A percentile compares a stretch with the other conserved stretches of the same genome.
Evolutionary conservation across 2,888 invertebrate genomes (phyloP).

Genomic region (Rhagonycha fulva): DNA sequence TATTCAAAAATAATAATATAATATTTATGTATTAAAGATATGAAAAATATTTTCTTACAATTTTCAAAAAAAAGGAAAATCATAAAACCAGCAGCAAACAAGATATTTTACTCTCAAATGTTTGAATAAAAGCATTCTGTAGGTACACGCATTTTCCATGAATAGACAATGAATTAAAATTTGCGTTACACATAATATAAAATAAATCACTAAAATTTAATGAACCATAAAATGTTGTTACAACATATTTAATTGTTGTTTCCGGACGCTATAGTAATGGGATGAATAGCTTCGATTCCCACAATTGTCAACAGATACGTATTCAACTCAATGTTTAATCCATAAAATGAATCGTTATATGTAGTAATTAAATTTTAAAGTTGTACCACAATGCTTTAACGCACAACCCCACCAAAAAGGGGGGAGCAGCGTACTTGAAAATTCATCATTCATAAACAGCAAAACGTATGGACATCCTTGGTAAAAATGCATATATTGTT

Average conservation of each 20-base stretch:
- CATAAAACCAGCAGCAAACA: too few species aligned
- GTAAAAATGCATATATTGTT: constrained; percentile 49
- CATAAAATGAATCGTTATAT: constrained; percentile 5
- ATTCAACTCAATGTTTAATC: constrained; percentile 12
- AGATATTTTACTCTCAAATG: too few species aligned
- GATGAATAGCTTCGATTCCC: constrained; percentile 23
- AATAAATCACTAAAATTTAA: constrained; percentile 15
- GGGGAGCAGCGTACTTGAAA: constrained; percentile 29
- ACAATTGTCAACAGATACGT: constrained; percentile 21
- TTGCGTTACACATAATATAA: not conserved
- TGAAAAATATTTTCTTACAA: too few species aligned
- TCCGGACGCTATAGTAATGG: constrained; percentile 26
- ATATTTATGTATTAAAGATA: too few species aligned
- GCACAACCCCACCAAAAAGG: constrained; percentile 21
- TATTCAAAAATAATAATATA: too few species aligned
- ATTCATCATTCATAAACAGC: constrained; percentile 40
- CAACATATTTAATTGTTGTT: constrained; percentile 15
- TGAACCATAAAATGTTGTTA: constrained; percentile 31
- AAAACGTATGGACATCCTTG: constrained; percentile 47
- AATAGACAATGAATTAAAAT: not conserved
- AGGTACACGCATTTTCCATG: not conserved
- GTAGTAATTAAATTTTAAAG: not conserved
- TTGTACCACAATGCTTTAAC: constrained; percentile 2
- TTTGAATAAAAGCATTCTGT: not conserved
- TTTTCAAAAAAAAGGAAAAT: too few species aligned